These are phyloP conservation scores for Myotis planiceps DNA, from an alignment of 2,797 vertebrate genomes.

Conservation along the genomic window DNA sequence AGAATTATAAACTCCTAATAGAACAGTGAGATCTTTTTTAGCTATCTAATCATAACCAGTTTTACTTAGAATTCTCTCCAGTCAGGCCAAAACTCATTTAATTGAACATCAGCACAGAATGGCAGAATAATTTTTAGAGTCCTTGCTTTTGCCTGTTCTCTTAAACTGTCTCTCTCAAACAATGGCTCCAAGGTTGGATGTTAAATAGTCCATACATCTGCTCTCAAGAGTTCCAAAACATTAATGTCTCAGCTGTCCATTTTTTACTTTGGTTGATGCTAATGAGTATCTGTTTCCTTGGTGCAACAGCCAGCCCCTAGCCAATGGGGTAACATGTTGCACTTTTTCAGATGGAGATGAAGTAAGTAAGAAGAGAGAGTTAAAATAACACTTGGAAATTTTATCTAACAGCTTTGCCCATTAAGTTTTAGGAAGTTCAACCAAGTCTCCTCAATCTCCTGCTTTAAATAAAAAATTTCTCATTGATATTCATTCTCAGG, in stretches of 20 bases:
- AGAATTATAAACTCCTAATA: background rate
- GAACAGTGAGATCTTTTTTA: background rate
- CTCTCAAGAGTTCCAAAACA: background rate
- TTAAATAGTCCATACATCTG: background rate
- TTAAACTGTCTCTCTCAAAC: background rate
- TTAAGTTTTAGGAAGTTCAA: constrained; percentile 26
- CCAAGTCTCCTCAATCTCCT: background rate
- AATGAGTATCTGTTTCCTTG: background rate
- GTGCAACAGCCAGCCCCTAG: background rate
- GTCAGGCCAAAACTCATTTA: background rate
- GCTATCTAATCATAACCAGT: background rate
- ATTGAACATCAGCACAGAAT: background rate
- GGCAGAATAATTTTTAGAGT: background rate
- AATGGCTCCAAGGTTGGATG: background rate
- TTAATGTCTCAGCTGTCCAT: background rate
- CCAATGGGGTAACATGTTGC: background rate
- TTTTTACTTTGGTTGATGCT: background rate
- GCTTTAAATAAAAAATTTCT: constrained; percentile 13
- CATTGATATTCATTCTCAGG: background rate
- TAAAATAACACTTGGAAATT: background rate
- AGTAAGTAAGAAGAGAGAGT: background rate
- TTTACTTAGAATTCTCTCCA: background rate
- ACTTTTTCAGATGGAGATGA: background rate
- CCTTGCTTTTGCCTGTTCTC: background rate
- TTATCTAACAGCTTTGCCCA: background rate